A percentile compares a stretch with the other conserved stretches of the same genome.
These are phyloP conservation scores for Epinephelus cyanopodus DNA, from an alignment of 2,113 vertebrate genomes.

Conservation along the genomic window DNA sequence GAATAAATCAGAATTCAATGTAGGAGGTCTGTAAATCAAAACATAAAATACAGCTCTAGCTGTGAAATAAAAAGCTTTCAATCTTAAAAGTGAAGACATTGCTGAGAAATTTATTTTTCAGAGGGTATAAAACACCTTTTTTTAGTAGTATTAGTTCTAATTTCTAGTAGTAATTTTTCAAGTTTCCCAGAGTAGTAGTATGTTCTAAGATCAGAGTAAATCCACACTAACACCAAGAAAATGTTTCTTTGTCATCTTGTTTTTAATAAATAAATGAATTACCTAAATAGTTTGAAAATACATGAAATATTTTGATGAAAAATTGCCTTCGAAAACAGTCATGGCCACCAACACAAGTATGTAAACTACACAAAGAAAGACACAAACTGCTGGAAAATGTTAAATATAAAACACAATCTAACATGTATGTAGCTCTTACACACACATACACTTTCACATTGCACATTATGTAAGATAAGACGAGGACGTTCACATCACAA, in stretches of 20 bases:
- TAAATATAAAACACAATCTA: background rate
- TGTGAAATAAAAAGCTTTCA: background rate
- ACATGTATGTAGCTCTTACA: background rate
- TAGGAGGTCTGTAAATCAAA: background rate
- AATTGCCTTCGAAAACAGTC: background rate
- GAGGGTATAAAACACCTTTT: too few relatives aligned
- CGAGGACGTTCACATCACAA: background rate
- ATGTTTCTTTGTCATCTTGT: background rate
- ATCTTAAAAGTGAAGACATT: background rate
- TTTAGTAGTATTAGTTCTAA: too few relatives aligned
- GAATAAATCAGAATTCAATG: background rate
- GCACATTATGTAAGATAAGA: slow-evolving; percentile 31
- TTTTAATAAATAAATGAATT: slow-evolving; percentile 66
- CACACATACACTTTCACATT: slow-evolving; percentile 37
- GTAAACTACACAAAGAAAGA: slow-evolving; percentile 11
- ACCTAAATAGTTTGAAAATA: slow-evolving; percentile 26
- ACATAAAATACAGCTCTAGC: background rate
- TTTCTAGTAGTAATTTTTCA: background rate
- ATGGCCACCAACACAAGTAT: slow-evolving; percentile 3
- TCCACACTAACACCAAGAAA: background rate
- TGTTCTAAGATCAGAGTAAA: background rate
- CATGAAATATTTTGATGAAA: slow-evolving; percentile 29
- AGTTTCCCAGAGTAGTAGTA: background rate
- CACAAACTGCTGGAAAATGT: slow-evolving; percentile 12
- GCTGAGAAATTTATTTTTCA: background rate